Evolutionary conservation across 2,113 vertebrate species (phyloP).

Genomic region (Peromyscus polionotus): DNA sequence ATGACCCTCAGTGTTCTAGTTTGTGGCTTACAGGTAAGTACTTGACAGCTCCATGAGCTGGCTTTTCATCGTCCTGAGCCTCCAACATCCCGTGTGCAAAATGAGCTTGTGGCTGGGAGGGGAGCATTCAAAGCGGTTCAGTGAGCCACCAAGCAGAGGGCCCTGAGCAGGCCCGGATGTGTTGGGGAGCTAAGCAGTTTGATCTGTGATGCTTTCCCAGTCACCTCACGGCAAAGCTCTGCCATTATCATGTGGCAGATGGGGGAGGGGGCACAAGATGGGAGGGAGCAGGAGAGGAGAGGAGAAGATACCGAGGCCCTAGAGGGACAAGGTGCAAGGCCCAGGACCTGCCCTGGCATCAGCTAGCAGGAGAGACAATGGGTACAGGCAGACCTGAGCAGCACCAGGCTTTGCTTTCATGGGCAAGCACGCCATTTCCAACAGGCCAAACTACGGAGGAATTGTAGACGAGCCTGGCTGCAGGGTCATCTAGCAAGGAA

Average conservation of each 20-base stretch:
- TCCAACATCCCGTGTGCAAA: background rate
- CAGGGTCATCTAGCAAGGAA: background rate
- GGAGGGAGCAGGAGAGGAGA: background rate
- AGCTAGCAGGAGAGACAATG: accelerated
- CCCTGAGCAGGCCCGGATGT: background rate
- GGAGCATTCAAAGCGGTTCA: accelerated
- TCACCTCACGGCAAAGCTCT: background rate
- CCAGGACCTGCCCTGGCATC: background rate
- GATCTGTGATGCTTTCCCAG: slow-evolving; percentile 34
- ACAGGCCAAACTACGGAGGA: background rate
- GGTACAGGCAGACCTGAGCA: background rate
- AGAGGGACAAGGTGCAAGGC: background rate
- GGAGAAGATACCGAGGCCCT: background rate
- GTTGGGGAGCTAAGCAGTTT: background rate
- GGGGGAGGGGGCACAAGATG: background rate
- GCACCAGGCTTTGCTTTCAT: background rate
- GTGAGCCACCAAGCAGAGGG: accelerated
- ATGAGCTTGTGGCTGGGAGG: background rate
- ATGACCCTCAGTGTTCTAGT: accelerated
- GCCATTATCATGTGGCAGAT: background rate
- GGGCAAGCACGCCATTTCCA: background rate
- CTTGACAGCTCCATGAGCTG: background rate
- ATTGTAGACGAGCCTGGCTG: background rate
- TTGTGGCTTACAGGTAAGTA: background rate
- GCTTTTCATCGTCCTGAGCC: background rate